Evolutionary conservation across 1,140 invertebrate genomes (phyloP).

Genomic region (Pogonomyrmex barbatus): DNA sequence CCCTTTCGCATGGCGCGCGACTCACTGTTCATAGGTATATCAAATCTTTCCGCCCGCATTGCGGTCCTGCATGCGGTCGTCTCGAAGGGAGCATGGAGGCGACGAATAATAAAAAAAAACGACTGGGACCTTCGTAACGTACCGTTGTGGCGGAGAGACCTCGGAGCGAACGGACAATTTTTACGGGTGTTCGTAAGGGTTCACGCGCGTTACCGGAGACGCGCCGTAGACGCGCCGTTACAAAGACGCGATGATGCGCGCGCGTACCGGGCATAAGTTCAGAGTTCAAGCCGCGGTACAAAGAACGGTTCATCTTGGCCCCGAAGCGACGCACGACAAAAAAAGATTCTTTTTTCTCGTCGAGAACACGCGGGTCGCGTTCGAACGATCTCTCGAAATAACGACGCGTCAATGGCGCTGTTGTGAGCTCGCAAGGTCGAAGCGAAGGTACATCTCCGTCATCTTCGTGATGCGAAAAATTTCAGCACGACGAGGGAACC

Average conservation of each 20-base stretch:
- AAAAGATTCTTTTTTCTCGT: conserved; percentile 8
- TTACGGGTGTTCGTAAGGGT: conserved; percentile 4
- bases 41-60: conserved; percentile 65
- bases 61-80: conserved; percentile 62
- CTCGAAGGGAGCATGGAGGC: not conserved
- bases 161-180: conserved; percentile 14
- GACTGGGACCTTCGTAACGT: not conserved
- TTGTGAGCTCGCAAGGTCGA: conserved; percentile 68
- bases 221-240: conserved; percentile 15
- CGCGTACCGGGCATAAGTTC: conserved; percentile 66
- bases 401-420: conserved; percentile 73
- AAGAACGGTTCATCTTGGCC: conserved; percentile 74
- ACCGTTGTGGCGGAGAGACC: not conserved
- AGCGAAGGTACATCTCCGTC: not conserved
- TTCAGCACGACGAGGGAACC: conserved; percentile 1
- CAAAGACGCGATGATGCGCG: conserved; percentile 55
- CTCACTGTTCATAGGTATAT: conserved; percentile 67
- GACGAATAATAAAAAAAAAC: not conserved
- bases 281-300: conserved; percentile 73
- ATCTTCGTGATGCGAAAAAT: conserved; percentile 22
- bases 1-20: conserved; percentile 63
- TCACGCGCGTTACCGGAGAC: conserved; percentile 13
- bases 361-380: conserved; percentile 20
- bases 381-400: conserved; percentile 64
- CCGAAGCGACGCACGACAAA: conserved; percentile 42